Evolutionary conservation across 2,888 invertebrate species (phyloP).

Genomic region (Graphium colonna): DNA sequence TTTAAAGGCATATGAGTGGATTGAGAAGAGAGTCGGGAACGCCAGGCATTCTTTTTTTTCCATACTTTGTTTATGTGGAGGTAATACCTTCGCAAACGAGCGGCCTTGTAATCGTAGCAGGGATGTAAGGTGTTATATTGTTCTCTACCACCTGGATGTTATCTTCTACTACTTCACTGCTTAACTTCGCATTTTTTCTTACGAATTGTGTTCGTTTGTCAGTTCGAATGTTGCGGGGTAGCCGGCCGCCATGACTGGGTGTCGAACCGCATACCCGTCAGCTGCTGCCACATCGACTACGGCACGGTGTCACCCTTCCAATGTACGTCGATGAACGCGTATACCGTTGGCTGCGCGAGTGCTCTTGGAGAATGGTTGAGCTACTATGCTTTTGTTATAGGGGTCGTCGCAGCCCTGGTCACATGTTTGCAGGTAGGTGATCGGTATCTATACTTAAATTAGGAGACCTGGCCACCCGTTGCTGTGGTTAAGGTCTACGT

Average conservation of each 20-base stretch:
- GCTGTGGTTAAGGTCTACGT: too few relatives aligned
- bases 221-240: constrained; percentile 86
- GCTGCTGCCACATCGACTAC: constrained; percentile 79
- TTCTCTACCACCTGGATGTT: too few relatives aligned
- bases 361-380: constrained; percentile 75
- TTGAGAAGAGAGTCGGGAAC: too few relatives aligned
- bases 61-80: too few relatives aligned
- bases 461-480: not conserved
- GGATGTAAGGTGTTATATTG: too few relatives aligned
- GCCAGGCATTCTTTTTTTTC: too few relatives aligned
- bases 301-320: constrained; percentile 65
- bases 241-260: constrained; percentile 76
- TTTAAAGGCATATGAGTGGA: too few relatives aligned
- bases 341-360: constrained; percentile 71
- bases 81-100: too few relatives aligned
- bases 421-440: constrained; percentile 54
- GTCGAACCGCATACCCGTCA: constrained; percentile 69
- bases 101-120: too few relatives aligned
- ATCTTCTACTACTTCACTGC: too few relatives aligned
- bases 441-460: not conserved
- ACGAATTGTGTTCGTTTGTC: too few relatives aligned
- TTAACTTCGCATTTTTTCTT: too few relatives aligned
- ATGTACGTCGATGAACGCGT: constrained; percentile 57
- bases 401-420: constrained; percentile 45
- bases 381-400: constrained; percentile 48